Base-by-base conservation (phyloP, 2,888 invertebrate species). In the Parapristionchus giblindavisi region DNA sequence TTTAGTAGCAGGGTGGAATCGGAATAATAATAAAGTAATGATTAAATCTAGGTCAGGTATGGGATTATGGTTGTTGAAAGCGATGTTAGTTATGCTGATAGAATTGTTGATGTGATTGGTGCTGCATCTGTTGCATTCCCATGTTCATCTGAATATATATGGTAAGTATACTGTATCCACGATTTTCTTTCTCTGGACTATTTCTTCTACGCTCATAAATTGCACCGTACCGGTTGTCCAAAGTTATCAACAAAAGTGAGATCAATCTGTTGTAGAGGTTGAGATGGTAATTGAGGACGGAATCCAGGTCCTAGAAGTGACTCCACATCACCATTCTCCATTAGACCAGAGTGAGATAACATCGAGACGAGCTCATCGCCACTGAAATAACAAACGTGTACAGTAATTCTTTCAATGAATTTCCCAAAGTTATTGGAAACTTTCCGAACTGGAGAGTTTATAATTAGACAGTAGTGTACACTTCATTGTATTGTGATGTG, bases 261-360 rank as follows among this genome's bases (percentile, higher is more conserved):
- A 73, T 85, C 85, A 60, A 86, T 75, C 52, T 83, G 85, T 72
- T 85, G 85, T 1, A 83, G 78, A 5, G 85, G 84, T 65, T 85
- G 82, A 34, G 75, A 58, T 8, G 85, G 85, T 11, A 83, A 79
- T 65, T 81, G 83, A 1, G 84, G 79, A 52, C 76, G 77, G 78
- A 85, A 87, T 14, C 84, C 84, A 34, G 85, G 81, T 3, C 87
- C 87, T 24, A 87, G 81, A 6, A 87, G 81, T 17, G 82, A 76
- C 63, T 86, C 85, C 24, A 87, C 84, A 65, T 85, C 84, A 8
- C 77, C 77, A 52, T 80, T 65, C 21, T 77, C 74, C 56, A 86
- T 85, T 54, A 86, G 75, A 32, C 80, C 84, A n/a, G 81, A 78
- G 36, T 80, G 78, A 21, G 81, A 82, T 34, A 86, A 75, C 78